phyloP scores from a whole-genome alignment of 2,888 invertebrate genomes.

The Scaptodrosophila latifasciaeformis region DNA sequence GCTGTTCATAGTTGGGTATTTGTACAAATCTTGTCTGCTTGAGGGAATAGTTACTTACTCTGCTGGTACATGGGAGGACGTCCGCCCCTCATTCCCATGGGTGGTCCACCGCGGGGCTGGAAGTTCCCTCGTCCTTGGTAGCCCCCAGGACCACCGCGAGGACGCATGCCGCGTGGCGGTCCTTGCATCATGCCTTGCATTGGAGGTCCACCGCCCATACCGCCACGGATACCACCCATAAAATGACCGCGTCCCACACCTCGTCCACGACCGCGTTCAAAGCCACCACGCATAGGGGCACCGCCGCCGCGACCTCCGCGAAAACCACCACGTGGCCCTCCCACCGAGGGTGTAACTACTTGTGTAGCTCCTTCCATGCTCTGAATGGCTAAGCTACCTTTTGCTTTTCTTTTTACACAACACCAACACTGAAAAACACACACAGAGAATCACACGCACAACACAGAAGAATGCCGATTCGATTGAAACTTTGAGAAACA shows the following conservation, averaged over 20 bases:
- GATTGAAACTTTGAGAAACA: slow-evolving; percentile 2
- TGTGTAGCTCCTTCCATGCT: slow-evolving; percentile 65
- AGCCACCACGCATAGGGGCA: slow-evolving; percentile 71
- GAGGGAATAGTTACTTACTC: slow-evolving; percentile 60
- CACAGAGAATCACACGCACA: slow-evolving; percentile 22
- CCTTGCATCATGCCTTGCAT: slow-evolving; percentile 68
- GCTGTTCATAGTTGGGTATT: slow-evolving; percentile 38
- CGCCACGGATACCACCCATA: slow-evolving; percentile 70
- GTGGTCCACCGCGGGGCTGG: slow-evolving; percentile 70
- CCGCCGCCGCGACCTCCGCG: slow-evolving; percentile 72
- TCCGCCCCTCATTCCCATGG: slow-evolving; percentile 72
- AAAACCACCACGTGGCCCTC: slow-evolving; percentile 71
- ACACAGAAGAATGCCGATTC: slow-evolving; percentile 39
- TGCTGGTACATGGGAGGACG: slow-evolving; percentile 73
- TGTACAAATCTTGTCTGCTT: neutral
- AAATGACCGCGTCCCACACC: slow-evolving; percentile 74
- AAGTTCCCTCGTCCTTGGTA: slow-evolving; percentile 70
- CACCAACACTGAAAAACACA: slow-evolving; percentile 31
- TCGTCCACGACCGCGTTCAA: slow-evolving; percentile 73
- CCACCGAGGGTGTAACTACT: slow-evolving; percentile 59
- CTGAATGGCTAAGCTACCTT: slow-evolving; percentile 4
- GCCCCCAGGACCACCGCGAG: slow-evolving; percentile 65
- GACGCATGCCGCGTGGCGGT: slow-evolving; percentile 69
- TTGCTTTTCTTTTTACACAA: slow-evolving; percentile 29
- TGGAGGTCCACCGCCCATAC: slow-evolving; percentile 69